A percentile compares a stretch with the other conserved stretches of the same genome.
Conservation (phyloP, 1,140 invertebrate genomes). For the Drosophila pruinosa region DNA sequence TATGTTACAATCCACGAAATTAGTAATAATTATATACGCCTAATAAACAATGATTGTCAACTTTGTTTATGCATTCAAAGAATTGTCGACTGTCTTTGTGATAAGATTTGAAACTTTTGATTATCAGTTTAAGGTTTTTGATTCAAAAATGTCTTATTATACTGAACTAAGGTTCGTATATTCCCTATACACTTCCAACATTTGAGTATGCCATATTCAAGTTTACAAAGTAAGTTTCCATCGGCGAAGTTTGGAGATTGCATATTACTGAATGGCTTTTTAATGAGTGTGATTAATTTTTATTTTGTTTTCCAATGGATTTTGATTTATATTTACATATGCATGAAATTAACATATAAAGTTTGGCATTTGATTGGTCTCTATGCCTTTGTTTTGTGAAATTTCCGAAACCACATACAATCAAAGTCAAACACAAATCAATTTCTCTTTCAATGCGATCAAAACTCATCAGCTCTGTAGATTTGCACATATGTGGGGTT, state of each 20-base stretch:
- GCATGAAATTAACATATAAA: conserved; percentile 33
- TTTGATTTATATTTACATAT: conserved; percentile 24
- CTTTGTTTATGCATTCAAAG: not conserved
- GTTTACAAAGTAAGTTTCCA: not conserved
- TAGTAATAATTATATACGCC: not conserved
- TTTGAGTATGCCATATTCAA: not conserved
- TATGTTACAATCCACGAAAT: not conserved
- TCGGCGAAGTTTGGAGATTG: not conserved
- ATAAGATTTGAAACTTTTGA: not conserved
- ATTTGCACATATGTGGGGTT: not conserved
- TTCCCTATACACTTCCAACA: not conserved
- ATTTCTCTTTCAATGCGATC: conserved; percentile 62
- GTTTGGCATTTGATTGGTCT: not conserved
- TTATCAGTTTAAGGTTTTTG: not conserved
- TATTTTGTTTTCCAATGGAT: not conserved
- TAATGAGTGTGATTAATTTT: conserved; percentile 15
- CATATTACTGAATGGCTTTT: conserved; percentile 10
- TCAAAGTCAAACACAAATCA: conserved; percentile 16
- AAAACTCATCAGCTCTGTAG: conserved; percentile 18
- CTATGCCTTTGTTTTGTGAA: conserved; percentile 11
- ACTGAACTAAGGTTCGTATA: not conserved
- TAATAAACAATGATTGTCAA: not conserved
- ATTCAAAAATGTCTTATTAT: no score
- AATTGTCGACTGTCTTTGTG: not conserved
- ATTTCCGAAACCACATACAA: conserved; percentile 18